These are phyloP conservation scores for Etheostoma perlongum DNA, from an alignment of 2,797 vertebrate species.

Conservation along the genomic window DNA sequence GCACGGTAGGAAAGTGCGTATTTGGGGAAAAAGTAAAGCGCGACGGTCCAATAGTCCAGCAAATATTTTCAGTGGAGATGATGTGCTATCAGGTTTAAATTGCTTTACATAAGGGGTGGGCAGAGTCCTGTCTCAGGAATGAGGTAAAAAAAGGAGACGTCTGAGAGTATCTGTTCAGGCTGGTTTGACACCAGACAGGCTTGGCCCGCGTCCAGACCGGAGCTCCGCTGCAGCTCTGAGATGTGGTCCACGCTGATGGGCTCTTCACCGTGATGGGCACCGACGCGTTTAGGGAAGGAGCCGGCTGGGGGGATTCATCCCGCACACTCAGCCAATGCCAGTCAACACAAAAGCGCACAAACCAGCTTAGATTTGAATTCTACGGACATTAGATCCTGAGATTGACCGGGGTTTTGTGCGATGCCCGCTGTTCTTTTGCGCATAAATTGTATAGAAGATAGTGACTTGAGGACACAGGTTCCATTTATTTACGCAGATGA, in stretches of 20 bases:
- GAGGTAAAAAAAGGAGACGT: slow-evolving; percentile 84
- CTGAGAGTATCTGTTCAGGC: slow-evolving; percentile 86
- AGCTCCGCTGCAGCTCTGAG: slow-evolving; percentile 58
- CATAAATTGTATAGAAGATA: not conserved
- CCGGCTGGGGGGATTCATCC: slow-evolving; percentile 1
- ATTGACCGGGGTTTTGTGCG: not conserved
- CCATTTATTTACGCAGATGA: not conserved
- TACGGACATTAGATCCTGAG: not conserved
- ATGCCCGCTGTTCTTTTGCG: not conserved
- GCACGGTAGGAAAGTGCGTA: slow-evolving; percentile 31
- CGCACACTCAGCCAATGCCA: slow-evolving; percentile 2
- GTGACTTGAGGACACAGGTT: not conserved
- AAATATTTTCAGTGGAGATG: slow-evolving; percentile 66
- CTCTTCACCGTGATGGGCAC: slow-evolving; percentile 37
- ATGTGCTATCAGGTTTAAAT: slow-evolving; percentile 83
- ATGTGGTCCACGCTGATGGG: slow-evolving; percentile 59
- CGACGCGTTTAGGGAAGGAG: slow-evolving; percentile 31
- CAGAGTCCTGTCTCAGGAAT: slow-evolving; percentile 82
- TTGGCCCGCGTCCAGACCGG: slow-evolving; percentile 80
- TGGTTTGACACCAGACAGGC: slow-evolving; percentile 83
- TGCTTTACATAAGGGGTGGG: slow-evolving; percentile 80
- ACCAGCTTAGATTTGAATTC: not conserved
- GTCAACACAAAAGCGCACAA: not conserved
- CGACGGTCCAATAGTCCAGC: slow-evolving; percentile 45
- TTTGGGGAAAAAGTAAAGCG: slow-evolving; percentile 17